Evolutionary conservation across 2,888 invertebrate genomes (phyloP).

Genomic region (Dermolepida albohirtum): DNA sequence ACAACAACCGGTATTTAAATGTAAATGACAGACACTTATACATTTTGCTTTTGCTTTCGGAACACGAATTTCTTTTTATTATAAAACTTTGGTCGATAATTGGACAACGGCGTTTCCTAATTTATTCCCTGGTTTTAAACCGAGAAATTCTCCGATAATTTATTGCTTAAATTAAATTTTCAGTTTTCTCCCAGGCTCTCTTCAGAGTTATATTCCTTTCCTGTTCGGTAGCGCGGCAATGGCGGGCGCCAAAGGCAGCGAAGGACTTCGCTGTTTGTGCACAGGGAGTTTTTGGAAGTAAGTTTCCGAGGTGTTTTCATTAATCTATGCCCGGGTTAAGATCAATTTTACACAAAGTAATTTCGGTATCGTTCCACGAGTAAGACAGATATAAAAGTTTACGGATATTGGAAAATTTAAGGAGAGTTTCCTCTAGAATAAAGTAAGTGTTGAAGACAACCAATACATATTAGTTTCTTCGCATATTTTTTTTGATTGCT

Average conservation of each 20-base stretch:
- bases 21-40: constrained; percentile 6
- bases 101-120: constrained; percentile 23
- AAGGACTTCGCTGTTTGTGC: constrained; percentile 14
- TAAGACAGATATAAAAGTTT: neutral
- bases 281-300: constrained; percentile 20
- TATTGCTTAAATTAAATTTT: constrained; percentile 32
- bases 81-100: constrained; percentile 17
- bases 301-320: constrained; percentile 27
- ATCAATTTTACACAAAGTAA: constrained; percentile 26
- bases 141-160: constrained; percentile 20
- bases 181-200: constrained; percentile 13
- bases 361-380: constrained; percentile 6
- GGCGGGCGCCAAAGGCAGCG: constrained; percentile 1
- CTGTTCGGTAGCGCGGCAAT: neutral
- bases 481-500: no score
- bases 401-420: constrained; percentile 6
- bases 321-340: constrained; percentile 31
- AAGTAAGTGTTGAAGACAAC: constrained; percentile 2
- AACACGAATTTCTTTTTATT: constrained; percentile 25
- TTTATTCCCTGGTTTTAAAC: constrained; percentile 24
- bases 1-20: constrained; percentile 9
- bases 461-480: neutral
- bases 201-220: constrained; percentile 16
- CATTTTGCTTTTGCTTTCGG: constrained; percentile 11
- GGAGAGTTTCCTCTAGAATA: constrained; percentile 2